Base-by-base conservation (phyloP, 1,140 invertebrate genomes). In the Teleopsis dalmanni region DNA sequence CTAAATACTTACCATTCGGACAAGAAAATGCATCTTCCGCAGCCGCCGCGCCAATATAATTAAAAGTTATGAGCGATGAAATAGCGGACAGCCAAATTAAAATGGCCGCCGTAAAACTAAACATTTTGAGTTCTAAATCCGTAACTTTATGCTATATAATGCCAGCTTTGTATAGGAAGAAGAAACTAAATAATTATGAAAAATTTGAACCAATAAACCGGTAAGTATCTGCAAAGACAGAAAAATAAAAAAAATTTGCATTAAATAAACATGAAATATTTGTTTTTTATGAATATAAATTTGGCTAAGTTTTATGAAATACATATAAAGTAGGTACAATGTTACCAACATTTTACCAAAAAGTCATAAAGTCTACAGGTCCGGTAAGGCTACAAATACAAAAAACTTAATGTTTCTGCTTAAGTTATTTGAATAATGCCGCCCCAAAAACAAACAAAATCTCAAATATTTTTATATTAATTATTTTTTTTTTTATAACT, bases 1-100 rank as follows among this genome's bases (percentile, higher is more conserved):
- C n/a, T n/a, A n/a, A 35, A 23, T 27, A 55, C 51, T 56, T 47
- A 56, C 54, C 54, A 52, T 56, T 52, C 26, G 54, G 54, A 41
- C 54, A 56, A n/a, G 50, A 50, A 40, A 56, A 52, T 21, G 47
- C 42, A 38, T 56, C 54, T 25, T 56, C 38, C 37, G 37, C 44
- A 10, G 44, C 44, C n/a, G 44, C 26, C 16, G 36, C 40, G n/a
- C 14, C 36, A 25, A 22, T 26, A 18, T 41, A 23, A 25, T 14
- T 37, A 9, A 19, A 37, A 19, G 41, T 43, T 31, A 29, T 43
- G 41, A 21, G 22, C 47, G 42, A 25, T 34, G 47, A 51, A 34
- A 51, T 40, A 45, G 48, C 50, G 54, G 54, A 52, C 51, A 56
- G 54, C 50, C 54, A 50, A 44, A 46, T 47, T 25, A 52, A 38